Conservation (phyloP, 2,888 invertebrate genomes). For the Oscheius sp. region DNA sequence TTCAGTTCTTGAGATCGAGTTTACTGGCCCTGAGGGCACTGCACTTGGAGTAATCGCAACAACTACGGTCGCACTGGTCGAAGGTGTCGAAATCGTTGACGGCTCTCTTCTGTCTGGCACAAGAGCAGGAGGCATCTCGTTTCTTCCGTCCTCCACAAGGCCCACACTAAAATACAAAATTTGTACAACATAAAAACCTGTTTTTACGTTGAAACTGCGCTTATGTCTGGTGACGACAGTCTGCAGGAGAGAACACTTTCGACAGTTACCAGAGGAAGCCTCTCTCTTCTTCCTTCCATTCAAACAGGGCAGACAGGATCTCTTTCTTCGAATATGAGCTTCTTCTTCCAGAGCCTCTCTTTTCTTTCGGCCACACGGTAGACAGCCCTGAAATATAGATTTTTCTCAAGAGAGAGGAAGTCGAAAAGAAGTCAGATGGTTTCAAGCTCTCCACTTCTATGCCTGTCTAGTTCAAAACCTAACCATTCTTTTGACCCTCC, state of each 20-base stretch:
- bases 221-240: conserved; percentile 15
- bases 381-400: conserved; percentile 26
- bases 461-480: too few species aligned
- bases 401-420: too few species aligned
- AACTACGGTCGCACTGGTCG: conserved; percentile 12
- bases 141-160: conserved; percentile 31
- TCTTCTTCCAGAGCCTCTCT: conserved; percentile 12
- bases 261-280: not conserved
- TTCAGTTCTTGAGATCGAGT: conserved; percentile 4
- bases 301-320: conserved; percentile 29
- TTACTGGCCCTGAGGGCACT: conserved; percentile 9
- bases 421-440: too few species aligned
- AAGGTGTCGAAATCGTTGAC: not conserved
- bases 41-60: conserved; percentile 27
- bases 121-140: not conserved
- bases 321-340: conserved; percentile 21
- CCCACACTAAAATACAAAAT: conserved; percentile 8
- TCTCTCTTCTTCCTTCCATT: conserved; percentile 29
- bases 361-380: conserved; percentile 28
- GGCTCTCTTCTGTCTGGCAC: conserved; percentile 23
- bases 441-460: too few species aligned
- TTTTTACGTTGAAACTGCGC: conserved; percentile 9
- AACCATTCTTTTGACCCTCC: conserved; percentile 40
- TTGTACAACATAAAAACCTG: not conserved
- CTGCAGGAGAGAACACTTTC: conserved; percentile 27